Percentiles rank a stretch among this genome's conserved stretches.
These are phyloP conservation scores for Alca torda DNA, from an alignment of 2,797 vertebrate species.

Conservation along the genomic window DNA sequence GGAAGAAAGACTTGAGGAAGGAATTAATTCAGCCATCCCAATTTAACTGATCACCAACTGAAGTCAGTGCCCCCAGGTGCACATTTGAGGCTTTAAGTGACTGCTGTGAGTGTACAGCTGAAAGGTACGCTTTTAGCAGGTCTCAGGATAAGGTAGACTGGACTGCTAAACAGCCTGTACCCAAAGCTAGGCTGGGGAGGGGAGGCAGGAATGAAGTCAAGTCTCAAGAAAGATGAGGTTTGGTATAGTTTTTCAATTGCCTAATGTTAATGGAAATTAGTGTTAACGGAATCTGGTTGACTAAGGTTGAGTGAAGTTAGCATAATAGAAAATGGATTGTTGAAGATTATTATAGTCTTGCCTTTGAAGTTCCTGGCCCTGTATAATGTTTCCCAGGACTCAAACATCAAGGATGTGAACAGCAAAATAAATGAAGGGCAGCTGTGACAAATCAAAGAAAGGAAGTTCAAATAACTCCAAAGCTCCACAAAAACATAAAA, in stretches of 20 bases:
- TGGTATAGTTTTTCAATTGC: neutral
- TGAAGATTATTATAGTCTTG: neutral
- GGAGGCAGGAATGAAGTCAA: neutral
- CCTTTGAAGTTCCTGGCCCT: slow-evolving; percentile 12
- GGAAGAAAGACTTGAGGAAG: neutral
- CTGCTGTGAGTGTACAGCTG: neutral
- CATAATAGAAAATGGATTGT: neutral
- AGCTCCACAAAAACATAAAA: neutral
- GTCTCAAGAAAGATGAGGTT: neutral
- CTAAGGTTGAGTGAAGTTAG: neutral
- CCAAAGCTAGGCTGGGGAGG: neutral
- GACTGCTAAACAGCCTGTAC: neutral
- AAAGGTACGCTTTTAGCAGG: neutral
- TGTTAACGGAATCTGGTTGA: neutral
- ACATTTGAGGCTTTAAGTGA: neutral
- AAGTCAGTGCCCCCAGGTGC: neutral
- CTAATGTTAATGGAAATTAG: neutral
- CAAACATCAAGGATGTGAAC: slow-evolving; percentile 1
- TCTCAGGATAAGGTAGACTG: neutral
- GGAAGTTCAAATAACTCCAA: neutral
- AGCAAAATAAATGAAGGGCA: neutral
- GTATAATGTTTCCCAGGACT: neutral
- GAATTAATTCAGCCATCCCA: neutral
- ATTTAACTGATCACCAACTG: neutral
- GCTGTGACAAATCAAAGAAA: slow-evolving; percentile 21